Percentiles rank a stretch among this genome's conserved stretches.
Evolutionary conservation across 2,888 invertebrate species (phyloP).

Genomic region (Heliconius erato): DNA sequence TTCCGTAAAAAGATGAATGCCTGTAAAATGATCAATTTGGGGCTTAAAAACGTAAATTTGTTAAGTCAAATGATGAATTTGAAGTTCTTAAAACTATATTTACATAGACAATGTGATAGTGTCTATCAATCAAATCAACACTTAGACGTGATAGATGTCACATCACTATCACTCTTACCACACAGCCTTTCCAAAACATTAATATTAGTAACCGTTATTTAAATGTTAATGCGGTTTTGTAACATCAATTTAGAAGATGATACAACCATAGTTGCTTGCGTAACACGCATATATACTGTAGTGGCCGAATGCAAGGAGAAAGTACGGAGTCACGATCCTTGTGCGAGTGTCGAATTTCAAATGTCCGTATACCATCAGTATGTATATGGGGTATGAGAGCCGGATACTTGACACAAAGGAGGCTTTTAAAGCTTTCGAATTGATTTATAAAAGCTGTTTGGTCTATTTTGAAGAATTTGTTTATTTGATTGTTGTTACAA

Average conservation of each 20-base stretch:
- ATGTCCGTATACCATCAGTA: conserved; percentile 42
- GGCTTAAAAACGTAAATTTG: no score
- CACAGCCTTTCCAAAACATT: conserved; percentile 21
- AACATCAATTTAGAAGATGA: conserved; percentile 41
- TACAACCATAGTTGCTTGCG: conserved; percentile 40
- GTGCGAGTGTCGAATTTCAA: conserved; percentile 37
- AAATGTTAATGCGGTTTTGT: conserved; percentile 25
- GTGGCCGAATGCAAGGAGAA: conserved; percentile 42
- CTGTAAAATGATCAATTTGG: not conserved
- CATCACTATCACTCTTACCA: not conserved
- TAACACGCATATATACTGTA: conserved; percentile 27
- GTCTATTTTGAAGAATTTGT: not conserved
- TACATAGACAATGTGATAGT: not conserved
- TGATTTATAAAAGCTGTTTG: not conserved
- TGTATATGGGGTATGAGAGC: conserved; percentile 25
- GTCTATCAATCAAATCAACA: not conserved
- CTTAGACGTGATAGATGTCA: not conserved
- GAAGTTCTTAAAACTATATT: no score
- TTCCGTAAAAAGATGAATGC: no score
- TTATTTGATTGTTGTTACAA: not conserved
- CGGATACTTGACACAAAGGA: not conserved
- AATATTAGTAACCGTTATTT: conserved; percentile 24
- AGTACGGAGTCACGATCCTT: conserved; percentile 45
- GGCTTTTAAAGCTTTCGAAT: conserved; percentile 8
- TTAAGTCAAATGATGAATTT: no score